Evolutionary conservation across 1,140 invertebrate species (phyloP), one percentile per base, ranked within the genome.

Genomic region (Trachelipus rathkii): DNA sequence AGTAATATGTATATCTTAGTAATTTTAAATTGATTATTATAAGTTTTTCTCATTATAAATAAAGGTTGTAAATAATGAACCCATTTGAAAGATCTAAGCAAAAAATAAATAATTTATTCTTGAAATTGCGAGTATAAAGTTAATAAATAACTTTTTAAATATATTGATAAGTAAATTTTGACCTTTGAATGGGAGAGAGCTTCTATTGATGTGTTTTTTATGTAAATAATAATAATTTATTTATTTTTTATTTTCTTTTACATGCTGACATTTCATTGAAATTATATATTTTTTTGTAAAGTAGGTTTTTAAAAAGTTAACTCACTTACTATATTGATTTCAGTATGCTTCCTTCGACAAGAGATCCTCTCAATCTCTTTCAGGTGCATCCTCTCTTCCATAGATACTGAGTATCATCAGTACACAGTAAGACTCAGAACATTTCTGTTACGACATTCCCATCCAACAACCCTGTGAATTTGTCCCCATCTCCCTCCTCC

Each of bases 401-500:
- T 8, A 60, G 50, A 2, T 60, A 8, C 50, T 60, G 2, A 60
- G 50, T 60, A 60, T 19, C 50, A 60, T 60, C 50, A 60, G 50
- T 19, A 60, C 50, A 60, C 50, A 60, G 50, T 60, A 60, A 60
- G 50, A 60, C 50, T 60, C 50, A 13, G 33, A 33, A 15, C 50
- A 60, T 60, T 60, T 60, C 50, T 60, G 19, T 60, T 60, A 19
- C 11, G 3, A 60, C 50, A 19, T 60, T 87, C 90, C 11, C 89
- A 90, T 82, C 86, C 87, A 77, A 88, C 89, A 85, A 89, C 97
- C 78, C 50, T 33, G 33, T 33, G 33, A 33, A 33, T 33, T 33
- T 33, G 50, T 60, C 87, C 90, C 11, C 89, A 90, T 82, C 86
- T 87, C 77, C 88, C 89, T 85, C 89, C 96, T 78, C 46, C 15